Evolutionary conservation across 2,888 invertebrate genomes (phyloP).

Genomic region (Sinhomidia bicolor): DNA sequence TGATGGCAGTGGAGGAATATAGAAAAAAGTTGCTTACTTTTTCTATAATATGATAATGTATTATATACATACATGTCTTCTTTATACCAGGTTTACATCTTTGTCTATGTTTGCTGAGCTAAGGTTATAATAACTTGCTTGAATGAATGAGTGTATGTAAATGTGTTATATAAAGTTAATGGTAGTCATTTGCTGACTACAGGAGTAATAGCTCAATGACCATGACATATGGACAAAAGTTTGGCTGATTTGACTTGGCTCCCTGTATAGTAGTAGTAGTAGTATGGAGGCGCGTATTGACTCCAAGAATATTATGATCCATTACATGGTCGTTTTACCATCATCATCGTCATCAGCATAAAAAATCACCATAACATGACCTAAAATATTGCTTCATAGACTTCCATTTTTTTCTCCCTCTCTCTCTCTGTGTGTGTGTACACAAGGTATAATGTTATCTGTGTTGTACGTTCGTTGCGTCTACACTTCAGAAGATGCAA

Average conservation of each 20-base stretch:
- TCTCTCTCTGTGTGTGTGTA: not conserved
- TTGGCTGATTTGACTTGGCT: constrained; percentile 8
- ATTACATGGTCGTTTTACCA: constrained; percentile 64
- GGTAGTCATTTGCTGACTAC: constrained; percentile 29
- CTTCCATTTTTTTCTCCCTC: constrained; percentile 32
- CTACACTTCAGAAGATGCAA: not conserved
- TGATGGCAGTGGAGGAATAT: too few species aligned
- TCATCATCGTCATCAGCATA: constrained; percentile 4
- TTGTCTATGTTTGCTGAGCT: not conserved
- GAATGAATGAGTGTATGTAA: constrained; percentile 38
- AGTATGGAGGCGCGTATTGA: constrained; percentile 3
- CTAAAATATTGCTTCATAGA: constrained; percentile 58
- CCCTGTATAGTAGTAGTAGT: not conserved
- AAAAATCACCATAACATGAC: constrained; percentile 39
- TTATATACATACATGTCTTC: not conserved
- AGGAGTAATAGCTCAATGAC: constrained; percentile 34
- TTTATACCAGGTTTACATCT: too few species aligned
- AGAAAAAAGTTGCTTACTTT: constrained; percentile 35
- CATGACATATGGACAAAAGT: constrained; percentile 63
- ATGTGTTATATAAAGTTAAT: constrained; percentile 15
- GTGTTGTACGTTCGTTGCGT: too few species aligned
- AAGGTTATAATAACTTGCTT: constrained; percentile 8
- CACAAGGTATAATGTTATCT: not conserved
- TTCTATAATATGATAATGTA: constrained; percentile 1
- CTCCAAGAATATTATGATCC: constrained; percentile 52